Base-by-base conservation (phyloP, 2,797 vertebrate genomes). In the Falco biarmicus region DNA sequence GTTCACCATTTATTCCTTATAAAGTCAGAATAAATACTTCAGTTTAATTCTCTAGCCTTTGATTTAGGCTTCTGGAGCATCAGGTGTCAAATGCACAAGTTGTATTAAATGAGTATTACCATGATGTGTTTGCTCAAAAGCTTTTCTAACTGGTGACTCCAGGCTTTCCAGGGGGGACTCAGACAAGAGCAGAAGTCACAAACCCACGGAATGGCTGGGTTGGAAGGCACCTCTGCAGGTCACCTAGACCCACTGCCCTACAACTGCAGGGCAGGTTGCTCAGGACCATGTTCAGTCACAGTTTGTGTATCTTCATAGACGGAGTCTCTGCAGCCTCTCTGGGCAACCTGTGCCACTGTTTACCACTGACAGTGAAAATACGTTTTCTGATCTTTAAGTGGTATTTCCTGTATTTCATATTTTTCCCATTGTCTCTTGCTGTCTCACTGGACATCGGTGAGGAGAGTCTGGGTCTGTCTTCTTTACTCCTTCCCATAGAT, bases 91-190 rank as follows among this genome's bases (percentile, higher is more conserved):
- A 47, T 28, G 10, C 11, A 7, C 13, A 56, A 2, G 21, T 73
- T 54, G 9, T 47, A 9, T 74, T 61, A 54, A 51, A 34, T 24
- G 18, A 29, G 2, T 12, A 32, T 34, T 45, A 6, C 31, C 9
- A 8, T 20, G 43, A 1, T 0, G 0, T 3, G 2, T 56, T 54
- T 71, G 8, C 32, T 60, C 39, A n/a, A 5, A 41, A 51, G 29
- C 29, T 87, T 74, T 87, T 65, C 18, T 22, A 2, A 0, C 24
- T 22, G 79, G 21, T 45, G 57, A 41, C 47, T n/a, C 15, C 21
- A 24, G 47, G 22, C 25, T 75, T 75, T 84, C 31, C 6, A 4
- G 0, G 37, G 21, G 17, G 13, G 6, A 11, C 32, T 51, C 9
- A 2, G 29, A 9, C 25, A 78, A 37, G 21, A 41, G 43, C 20